Evolutionary conservation across 2,113 vertebrate species (phyloP).

Genomic region (Triplophysa tibetana): DNA sequence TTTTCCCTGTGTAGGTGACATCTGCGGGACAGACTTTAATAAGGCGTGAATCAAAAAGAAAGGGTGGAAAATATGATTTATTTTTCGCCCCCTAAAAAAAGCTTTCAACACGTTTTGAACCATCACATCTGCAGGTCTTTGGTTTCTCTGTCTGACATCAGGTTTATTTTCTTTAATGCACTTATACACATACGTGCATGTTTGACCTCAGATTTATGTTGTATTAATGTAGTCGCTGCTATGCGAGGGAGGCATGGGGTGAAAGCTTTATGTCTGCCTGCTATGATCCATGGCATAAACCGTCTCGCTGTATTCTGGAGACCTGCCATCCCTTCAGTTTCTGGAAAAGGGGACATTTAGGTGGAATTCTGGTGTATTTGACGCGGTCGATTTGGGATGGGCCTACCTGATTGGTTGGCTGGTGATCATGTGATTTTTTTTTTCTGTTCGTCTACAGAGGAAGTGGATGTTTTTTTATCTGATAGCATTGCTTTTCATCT

Average conservation of each 20-base stretch:
- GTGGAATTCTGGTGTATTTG: slow-evolving; percentile 5
- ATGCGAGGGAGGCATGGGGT: slow-evolving; percentile 12
- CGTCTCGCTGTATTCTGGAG: slow-evolving; percentile 30
- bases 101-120: neutral
- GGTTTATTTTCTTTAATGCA: slow-evolving; percentile 34
- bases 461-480: neutral
- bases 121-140: slow-evolving; percentile 30
- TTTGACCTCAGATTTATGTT: slow-evolving; percentile 20
- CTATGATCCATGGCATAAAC: slow-evolving; percentile 30
- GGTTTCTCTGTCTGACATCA: slow-evolving; percentile 24
- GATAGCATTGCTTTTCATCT: neutral
- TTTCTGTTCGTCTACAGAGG: too few species aligned
- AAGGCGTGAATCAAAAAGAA: slow-evolving; percentile 18
- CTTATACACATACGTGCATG: slow-evolving; percentile 22
- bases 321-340: neutral
- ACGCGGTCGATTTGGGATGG: neutral
- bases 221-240: slow-evolving; percentile 17
- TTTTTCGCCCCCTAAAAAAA: neutral
- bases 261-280: slow-evolving; percentile 40
- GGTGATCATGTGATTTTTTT: too few species aligned
- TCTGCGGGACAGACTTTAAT: slow-evolving; percentile 16
- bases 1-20: slow-evolving; percentile 18
- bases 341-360: slow-evolving; percentile 10
- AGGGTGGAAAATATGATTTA: neutral
- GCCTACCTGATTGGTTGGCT: neutral